Conservation (phyloP, 2,888 invertebrate genomes). For the Andrena trimmerana region DNA sequence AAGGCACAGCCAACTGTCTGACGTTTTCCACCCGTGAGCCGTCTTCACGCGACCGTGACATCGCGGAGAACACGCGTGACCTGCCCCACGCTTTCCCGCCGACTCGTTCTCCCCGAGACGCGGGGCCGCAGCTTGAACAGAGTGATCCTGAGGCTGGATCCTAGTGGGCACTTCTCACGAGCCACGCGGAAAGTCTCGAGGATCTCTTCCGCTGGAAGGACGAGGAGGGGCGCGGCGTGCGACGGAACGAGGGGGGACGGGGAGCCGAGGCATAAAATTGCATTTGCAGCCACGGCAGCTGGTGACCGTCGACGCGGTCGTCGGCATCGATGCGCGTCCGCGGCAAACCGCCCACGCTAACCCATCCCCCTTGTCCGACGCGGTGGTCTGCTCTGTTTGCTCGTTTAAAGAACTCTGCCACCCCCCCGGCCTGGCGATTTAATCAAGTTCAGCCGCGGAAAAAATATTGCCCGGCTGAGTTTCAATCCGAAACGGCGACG, state of each 20-base stretch:
- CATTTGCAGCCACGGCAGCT: slow-evolving; percentile 61
- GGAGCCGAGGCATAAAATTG: slow-evolving; percentile 74
- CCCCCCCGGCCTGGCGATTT: slow-evolving; percentile 56
- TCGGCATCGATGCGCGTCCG: slow-evolving; percentile 30
- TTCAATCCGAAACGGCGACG: slow-evolving; percentile 70
- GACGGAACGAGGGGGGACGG: slow-evolving; percentile 36
- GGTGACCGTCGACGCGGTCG: slow-evolving; percentile 33
- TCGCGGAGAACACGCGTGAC: slow-evolving; percentile 6
- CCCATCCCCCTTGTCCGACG: background rate
- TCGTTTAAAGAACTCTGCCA: slow-evolving; percentile 60
- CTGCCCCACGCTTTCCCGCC: slow-evolving; percentile 11
- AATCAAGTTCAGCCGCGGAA: slow-evolving; percentile 69
- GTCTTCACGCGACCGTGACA: slow-evolving; percentile 27
- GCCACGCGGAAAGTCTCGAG: slow-evolving; percentile 59
- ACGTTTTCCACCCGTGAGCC: background rate
- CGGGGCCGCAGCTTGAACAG: slow-evolving; percentile 17
- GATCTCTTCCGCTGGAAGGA: slow-evolving; percentile 42
- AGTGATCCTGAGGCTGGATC: slow-evolving; percentile 37
- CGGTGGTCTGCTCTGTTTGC: slow-evolving; percentile 29
- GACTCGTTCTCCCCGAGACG: slow-evolving; percentile 15
- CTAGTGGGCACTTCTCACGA: slow-evolving; percentile 32
- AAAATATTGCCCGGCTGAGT: slow-evolving; percentile 69
- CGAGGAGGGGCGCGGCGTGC: slow-evolving; percentile 1
- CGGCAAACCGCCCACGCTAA: slow-evolving; percentile 15
- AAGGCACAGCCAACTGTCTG: background rate